phyloP scores from a whole-genome alignment of 1,140 invertebrate genomes.

The Rhyacophila brunnea region DNA sequence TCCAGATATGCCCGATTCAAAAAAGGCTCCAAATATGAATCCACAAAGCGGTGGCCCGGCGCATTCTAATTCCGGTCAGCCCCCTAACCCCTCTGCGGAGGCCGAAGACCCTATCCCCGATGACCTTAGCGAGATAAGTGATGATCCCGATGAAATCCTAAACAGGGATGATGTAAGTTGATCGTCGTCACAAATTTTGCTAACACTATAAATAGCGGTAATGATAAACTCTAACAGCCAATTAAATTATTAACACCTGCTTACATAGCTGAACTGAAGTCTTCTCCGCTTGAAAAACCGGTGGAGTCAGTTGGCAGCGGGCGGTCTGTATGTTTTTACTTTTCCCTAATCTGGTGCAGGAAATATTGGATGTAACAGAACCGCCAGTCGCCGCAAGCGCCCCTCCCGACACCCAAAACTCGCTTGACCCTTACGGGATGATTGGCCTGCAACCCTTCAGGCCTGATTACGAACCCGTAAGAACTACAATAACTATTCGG shows the following conservation, averaged over 20 bases:
- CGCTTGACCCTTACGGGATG: conserved; percentile 32
- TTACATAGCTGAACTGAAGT: neutral
- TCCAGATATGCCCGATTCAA: conserved; percentile 31
- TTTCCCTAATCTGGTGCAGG: conserved; percentile 34
- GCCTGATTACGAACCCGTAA: conserved; percentile 35
- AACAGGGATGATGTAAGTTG: conserved; percentile 69
- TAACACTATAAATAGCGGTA: neutral
- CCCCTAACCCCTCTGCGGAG: conserved; percentile 51
- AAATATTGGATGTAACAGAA: conserved; percentile 34
- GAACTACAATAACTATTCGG: neutral
- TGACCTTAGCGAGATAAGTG: conserved; percentile 82
- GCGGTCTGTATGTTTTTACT: conserved; percentile 16
- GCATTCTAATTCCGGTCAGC: conserved; percentile 36
- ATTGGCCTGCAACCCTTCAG: conserved; percentile 32
- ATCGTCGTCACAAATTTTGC: neutral
- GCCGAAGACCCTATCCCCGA: conserved; percentile 61
- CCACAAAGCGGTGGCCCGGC: conserved; percentile 37
- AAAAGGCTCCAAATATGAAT: conserved; percentile 18
- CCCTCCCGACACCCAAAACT: conserved; percentile 18
- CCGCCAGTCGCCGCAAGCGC: conserved; percentile 16
- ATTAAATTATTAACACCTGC: neutral
- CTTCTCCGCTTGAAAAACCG: too few species aligned
- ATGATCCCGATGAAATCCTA: conserved; percentile 82
- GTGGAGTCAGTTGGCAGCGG: neutral
- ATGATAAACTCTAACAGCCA: neutral